Percentiles rank a stretch among this genome's conserved stretches.
Conservation (phyloP, 2,113 vertebrate species). For the Arvicanthis niloticus region DNA sequence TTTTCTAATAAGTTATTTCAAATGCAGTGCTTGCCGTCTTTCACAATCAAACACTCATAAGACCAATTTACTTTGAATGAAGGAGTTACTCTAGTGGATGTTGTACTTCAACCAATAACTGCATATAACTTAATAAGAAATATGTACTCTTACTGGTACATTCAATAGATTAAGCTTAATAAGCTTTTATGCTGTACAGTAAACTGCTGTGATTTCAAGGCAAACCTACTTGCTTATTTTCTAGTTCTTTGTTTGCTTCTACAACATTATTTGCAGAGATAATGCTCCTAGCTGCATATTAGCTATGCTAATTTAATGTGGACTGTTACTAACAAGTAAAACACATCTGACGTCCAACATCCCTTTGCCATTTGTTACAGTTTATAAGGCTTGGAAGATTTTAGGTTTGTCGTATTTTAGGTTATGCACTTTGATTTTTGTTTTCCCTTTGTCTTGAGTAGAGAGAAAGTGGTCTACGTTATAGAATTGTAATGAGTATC, state of each 20-base stretch:
- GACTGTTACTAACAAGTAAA: background rate
- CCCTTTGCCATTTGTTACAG: background rate
- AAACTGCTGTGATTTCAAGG: background rate
- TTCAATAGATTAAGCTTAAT: constrained; percentile 18
- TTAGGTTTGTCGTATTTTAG: background rate
- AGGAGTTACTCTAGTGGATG: constrained; percentile 7
- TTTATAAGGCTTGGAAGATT: background rate
- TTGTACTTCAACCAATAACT: constrained; percentile 22
- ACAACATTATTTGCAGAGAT: background rate
- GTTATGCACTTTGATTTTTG: background rate
- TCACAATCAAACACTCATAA: constrained; percentile 30
- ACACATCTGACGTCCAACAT: background rate
- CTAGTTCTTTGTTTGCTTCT: background rate
- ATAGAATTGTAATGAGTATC: background rate
- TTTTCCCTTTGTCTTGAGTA: background rate
- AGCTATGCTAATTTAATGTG: constrained; percentile 18
- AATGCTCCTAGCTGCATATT: background rate
- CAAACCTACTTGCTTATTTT: constrained; percentile 45
- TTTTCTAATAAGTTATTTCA: constrained; percentile 62
- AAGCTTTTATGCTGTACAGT: constrained; percentile 6
- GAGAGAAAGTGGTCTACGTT: background rate
- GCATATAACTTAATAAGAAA: constrained; percentile 37
- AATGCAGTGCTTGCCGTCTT: background rate
- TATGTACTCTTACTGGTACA: background rate
- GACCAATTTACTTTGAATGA: constrained; percentile 40